Conservation (phyloP, 2,797 vertebrate genomes). For the Tapera naevia region DNA sequence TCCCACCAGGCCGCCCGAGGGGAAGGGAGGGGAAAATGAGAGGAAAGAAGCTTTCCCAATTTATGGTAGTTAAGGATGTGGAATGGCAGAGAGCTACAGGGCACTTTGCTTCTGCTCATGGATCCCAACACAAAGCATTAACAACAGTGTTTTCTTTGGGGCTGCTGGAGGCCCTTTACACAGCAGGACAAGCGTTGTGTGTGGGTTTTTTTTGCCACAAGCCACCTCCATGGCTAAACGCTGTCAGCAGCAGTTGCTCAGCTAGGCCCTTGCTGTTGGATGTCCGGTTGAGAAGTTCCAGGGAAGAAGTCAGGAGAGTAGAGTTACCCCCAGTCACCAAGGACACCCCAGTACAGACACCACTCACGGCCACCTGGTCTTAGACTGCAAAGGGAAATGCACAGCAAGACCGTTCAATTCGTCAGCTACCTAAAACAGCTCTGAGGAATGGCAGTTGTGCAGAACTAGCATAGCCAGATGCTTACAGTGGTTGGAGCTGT, state of each 20-base stretch:
- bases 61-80: not conserved
- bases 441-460: not conserved
- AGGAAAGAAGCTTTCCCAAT: no score
- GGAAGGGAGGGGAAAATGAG: no score
- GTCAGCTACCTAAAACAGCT: not conserved
- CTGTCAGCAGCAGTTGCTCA: not conserved
- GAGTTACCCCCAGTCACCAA: not conserved
- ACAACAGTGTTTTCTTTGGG: not conserved
- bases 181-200: not conserved
- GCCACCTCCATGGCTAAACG: not conserved
- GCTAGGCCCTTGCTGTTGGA: not conserved
- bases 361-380: not conserved
- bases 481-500: not conserved
- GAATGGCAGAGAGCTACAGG: not conserved
- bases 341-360: not conserved
- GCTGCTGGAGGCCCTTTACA: not conserved
- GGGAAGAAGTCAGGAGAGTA: not conserved
- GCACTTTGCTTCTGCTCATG: not conserved
- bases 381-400: not conserved
- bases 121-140: not conserved
- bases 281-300: not conserved
- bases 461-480: not conserved
- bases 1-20: no score
- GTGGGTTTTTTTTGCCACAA: not conserved
- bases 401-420: not conserved